phyloP scores from a whole-genome alignment of 64 coral and sea anemone species.

The Actinia equina region DNA sequence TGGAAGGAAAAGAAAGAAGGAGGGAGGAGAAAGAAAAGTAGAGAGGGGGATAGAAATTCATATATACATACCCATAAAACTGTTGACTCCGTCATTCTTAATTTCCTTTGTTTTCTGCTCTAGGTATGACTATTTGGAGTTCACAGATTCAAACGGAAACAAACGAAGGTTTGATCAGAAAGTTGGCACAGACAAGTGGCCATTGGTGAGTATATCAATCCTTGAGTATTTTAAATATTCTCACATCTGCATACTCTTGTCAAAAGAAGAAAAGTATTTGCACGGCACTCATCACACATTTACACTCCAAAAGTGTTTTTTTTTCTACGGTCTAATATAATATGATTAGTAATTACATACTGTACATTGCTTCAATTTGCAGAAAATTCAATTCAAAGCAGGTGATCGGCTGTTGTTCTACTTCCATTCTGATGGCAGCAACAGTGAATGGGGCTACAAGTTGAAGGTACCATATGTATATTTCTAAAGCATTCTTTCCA shows the following conservation, averaged over 20 bases:
- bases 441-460: conserved; percentile 99
- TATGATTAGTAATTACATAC: no score
- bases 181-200: conserved; percentile 97
- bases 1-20: no score
- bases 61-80: no score
- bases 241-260: no score
- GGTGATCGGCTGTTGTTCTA: conserved; percentile 83
- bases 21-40: no score
- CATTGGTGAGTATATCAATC: conserved; percentile 45
- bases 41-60: no score
- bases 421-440: conserved; percentile 97
- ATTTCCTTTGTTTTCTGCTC: neutral
- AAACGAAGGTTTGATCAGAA: conserved; percentile 98
- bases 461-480: conserved; percentile 51
- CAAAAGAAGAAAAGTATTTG: no score
- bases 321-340: no score
- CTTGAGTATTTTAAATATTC: no score
- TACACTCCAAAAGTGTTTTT: no score
- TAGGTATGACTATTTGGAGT: conserved; percentile 96
- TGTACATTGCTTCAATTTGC: neutral
- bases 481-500: neutral
- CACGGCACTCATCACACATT: no score
- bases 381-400: conserved; percentile 74
- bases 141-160: conserved; percentile 93
- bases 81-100: no score